Percentiles rank a stretch among this genome's conserved stretches.
Evolutionary conservation across 2,113 vertebrate species (phyloP).

Genomic region (Syngnathus floridae): DNA sequence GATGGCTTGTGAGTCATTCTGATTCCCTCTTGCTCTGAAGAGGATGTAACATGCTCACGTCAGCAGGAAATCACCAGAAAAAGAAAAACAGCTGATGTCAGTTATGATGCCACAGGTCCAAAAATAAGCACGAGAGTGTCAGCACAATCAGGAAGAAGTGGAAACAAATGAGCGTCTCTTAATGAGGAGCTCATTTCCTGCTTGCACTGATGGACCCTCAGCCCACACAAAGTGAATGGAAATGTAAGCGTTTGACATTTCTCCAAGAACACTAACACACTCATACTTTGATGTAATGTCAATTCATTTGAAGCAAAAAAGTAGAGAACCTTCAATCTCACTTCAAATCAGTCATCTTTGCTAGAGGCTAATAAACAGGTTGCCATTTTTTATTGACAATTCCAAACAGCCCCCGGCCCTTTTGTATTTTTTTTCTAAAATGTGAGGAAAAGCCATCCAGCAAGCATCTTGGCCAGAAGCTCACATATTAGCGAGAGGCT

Average conservation of each 20-base stretch:
- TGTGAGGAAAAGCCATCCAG: no score
- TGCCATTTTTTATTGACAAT: no score
- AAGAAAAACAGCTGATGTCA: conserved; percentile 31
- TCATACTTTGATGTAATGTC: not conserved
- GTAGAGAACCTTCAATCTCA: not conserved
- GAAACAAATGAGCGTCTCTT: conserved; percentile 1
- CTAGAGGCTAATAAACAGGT: no score
- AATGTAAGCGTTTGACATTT: not conserved
- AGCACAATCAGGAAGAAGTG: conserved; percentile 5
- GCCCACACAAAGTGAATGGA: conserved; percentile 7
- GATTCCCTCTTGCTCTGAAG: not conserved
- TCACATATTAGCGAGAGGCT: no score
- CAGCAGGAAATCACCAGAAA: conserved; percentile 23
- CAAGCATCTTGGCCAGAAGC: no score
- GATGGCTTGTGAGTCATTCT: conserved; percentile 24
- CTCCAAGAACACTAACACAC: not conserved
- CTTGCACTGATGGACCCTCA: not conserved
- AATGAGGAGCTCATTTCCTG: conserved; percentile 2
- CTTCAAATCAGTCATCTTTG: no score
- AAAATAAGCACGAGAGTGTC: conserved; percentile 39
- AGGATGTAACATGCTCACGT: conserved; percentile 16
- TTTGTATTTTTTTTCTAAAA: no score
- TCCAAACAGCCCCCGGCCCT: no score
- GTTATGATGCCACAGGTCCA: conserved; percentile 31
- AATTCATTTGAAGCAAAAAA: not conserved